Base-by-base conservation (phyloP, 2,797 vertebrate genomes). In the Anguilla marmorata region DNA sequence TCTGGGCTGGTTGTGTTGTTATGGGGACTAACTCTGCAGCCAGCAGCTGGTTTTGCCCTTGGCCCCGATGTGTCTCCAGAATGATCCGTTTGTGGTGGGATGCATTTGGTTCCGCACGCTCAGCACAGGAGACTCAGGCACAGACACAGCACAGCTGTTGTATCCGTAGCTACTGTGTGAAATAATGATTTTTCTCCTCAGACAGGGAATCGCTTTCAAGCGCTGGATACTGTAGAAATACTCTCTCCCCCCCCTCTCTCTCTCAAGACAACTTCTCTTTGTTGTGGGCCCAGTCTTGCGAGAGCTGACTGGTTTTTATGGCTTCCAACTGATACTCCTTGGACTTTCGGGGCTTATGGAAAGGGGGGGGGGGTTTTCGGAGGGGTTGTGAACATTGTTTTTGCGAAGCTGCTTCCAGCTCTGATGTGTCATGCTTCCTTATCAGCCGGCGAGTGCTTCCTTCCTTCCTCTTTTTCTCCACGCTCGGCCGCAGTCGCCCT, bases 401-500 rank as follows among this genome's bases (percentile, higher is more conserved):
- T 89, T 19, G 76, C 63, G 54, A 58, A 88, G 88, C 89, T 87
- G 86, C 21, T n/a, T 91, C 37, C 86, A 66, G 87, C 83, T 94
- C 88, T 88, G 93, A 92, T 92, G 50, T 14, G n/a, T 86, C 9
- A 92, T 87, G 92, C 89, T 91, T 92, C 91, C 95, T 95, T 96
- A 95, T 96, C 94, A 91, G 91, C 74, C 86, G 19, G 91, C 30
- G 12, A 90, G 91, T 92, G 93, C 94, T 96, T 96, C 95, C 95
- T 96, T 96, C 96, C 96, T 96, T 96, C 96, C 96, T 96, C 94
- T 93, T 95, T 95, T 95, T 93, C 94, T 95, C 94, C 93, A 90
- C 90, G 90, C 89, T 87, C 69, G 74, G 90, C 89, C 92, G 92
- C 94, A 95, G 96, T 96, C 95, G 95, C 92, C 91, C 79, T 82